Conservation (phyloP, 2,113 vertebrate genomes). For the Oncorhynchus clarkii region DNA sequence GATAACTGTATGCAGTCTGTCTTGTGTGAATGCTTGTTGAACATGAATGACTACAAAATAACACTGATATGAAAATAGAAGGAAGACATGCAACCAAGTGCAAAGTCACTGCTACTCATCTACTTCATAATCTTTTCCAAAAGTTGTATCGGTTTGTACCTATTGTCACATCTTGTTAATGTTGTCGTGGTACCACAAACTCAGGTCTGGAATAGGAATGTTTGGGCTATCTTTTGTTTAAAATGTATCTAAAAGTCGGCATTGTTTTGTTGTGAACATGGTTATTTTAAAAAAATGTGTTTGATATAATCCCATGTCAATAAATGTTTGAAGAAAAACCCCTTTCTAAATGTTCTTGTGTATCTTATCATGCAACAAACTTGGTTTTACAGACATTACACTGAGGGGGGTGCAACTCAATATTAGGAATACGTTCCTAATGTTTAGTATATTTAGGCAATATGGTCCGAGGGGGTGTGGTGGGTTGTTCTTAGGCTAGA, state of each 20-base stretch:
- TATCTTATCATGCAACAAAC: background rate
- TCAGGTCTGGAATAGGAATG: slow-evolving; percentile 73
- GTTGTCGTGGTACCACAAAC: slow-evolving; percentile 66
- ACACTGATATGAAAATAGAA: slow-evolving; percentile 29
- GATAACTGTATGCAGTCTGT: slow-evolving; percentile 31
- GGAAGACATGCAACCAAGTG: slow-evolving; percentile 62
- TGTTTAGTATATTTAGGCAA: too few relatives aligned
- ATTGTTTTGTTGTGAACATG: slow-evolving; percentile 65
- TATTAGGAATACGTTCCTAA: too few relatives aligned
- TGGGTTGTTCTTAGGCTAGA: background rate
- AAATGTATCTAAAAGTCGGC: slow-evolving; percentile 51
- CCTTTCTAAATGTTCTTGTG: too few relatives aligned
- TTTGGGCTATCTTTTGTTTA: slow-evolving; percentile 55
- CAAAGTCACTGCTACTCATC: slow-evolving; percentile 56
- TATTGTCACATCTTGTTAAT: slow-evolving; percentile 56
- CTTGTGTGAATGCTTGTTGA: slow-evolving; percentile 11
- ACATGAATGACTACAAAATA: slow-evolving; percentile 31
- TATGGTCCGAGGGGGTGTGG: too few relatives aligned
- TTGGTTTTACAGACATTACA: background rate
- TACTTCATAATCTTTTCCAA: slow-evolving; percentile 13
- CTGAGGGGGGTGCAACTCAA: too few relatives aligned
- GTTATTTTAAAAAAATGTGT: slow-evolving; percentile 69
- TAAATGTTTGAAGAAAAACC: slow-evolving; percentile 70
- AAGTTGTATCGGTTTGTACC: slow-evolving; percentile 39
- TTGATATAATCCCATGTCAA: slow-evolving; percentile 74